Base-by-base conservation (phyloP, 2,797 vertebrate genomes). In the Pteronotus mesoamericanus region DNA sequence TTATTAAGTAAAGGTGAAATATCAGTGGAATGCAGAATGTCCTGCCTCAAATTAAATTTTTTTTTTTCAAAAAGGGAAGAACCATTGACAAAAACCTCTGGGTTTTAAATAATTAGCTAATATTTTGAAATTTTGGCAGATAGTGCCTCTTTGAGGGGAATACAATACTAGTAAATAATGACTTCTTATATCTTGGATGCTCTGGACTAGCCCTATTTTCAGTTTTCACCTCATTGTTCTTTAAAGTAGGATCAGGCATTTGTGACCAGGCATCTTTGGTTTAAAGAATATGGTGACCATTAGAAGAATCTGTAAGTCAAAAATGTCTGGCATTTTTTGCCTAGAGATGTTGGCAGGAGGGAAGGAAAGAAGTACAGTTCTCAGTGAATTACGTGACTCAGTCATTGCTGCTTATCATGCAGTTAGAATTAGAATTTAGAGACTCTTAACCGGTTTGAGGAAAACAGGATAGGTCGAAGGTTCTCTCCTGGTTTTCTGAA, bases 341-440 rank as follows among this genome's bases (percentile, higher is more conserved):
- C 53, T 75, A 72, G 89, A 80, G 71, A 75, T 92, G 89, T 96
- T 71, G 57, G 44, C 71, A 22, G 42, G n/a, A 66, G 44, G 66
- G 77, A 91, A 94, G 85, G 87, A 91, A 92, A 59, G 79, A 93
- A 89, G 55, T 80, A 71, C 22, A 57, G 57, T 69, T 91, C 55
- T 80, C 48, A 44, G 1, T 89, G 64, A 93, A 55, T 90, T 93
- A 89, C 29, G 5, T 59, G 80, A 89, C 78, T 94, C 61, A 89
- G 84, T 86, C 29, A 51, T 91, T 89, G 64, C 89, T 90, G 46
- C 42, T 82, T 94, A 80, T 87, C 37, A 8, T 80, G 85, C 89
- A 94, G 51, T 95, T 90, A 83, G 66, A 91, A 48, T 95, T 95
- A 77, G 48, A 79, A 53, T 79, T 94, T 64, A 96, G 46, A 89